Evolutionary conservation across 2,888 invertebrate genomes (phyloP), one percentile per base, ranked within the genome.

Genomic region (Drosophila paranaensis): DNA sequence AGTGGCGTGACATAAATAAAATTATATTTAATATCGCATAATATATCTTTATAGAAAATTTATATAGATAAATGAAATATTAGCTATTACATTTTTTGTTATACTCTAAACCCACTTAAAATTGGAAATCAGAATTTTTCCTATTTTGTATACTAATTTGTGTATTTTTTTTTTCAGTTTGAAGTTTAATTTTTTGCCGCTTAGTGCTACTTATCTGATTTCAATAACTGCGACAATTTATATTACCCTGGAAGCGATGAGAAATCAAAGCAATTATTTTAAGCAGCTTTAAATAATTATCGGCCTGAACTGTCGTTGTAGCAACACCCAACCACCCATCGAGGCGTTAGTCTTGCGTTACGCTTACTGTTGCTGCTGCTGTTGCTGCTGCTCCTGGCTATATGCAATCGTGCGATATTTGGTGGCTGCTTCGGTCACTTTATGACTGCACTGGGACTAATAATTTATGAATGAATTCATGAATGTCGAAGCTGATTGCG

Each of bases 401-500:
- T 77, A 72, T 80, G 88, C 84, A 88, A 82, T 86, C 71, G 78
- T 60, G 87, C 76, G 74, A 88, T 88, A 85, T 85, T 88, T 85
- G 84, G 83, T 85, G 88, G 86, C 74, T 70, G 70, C 64, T 60
- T 71, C 40, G 83, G 81, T 78, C 82, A 79, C 79, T 90, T 90
- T 90, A 90, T 88, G 88, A 76, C 81, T 88, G 89, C 81, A 76
- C 54, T 72, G 90, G 90, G 90, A 89, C 68, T 80, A 75, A 88
- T 90, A 90, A 90, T 83, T 90, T 88, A 90, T 89, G 85, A 82
- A 90, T 82, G 86, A 85, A 81, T 85, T 88, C 90, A 90, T 89
- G 80, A 89, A 90, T 90, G 82, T 81, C 81, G 76, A 83, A 89
- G 69, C 68, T 60, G 55, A 54, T 60, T 68, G 61, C 46, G 25